Conservation (phyloP, 1,140 invertebrate genomes). For the Maconellicoccus hirsutus region DNA sequence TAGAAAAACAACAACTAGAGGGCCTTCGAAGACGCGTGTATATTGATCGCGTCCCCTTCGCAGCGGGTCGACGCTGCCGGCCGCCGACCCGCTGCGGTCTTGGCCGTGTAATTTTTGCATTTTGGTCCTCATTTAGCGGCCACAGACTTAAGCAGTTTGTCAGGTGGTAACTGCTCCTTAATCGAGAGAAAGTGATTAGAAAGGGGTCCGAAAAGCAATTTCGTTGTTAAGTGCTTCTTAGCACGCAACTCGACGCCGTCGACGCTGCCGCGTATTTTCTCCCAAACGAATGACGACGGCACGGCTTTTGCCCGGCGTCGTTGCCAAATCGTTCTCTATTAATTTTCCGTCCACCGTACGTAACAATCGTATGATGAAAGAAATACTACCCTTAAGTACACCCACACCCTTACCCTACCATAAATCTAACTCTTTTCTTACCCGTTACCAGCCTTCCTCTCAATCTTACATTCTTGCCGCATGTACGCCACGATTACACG, state of each 20-base stretch:
- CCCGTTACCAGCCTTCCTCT: too few relatives aligned
- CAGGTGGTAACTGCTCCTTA: constrained; percentile 7
- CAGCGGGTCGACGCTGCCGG: too few relatives aligned
- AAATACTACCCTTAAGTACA: not conserved
- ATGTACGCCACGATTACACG: too few relatives aligned
- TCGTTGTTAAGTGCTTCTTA: constrained; percentile 8
- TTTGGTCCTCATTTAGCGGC: constrained; percentile 7
- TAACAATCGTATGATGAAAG: not conserved
- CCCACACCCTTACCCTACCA: too few relatives aligned
- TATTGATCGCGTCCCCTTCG: not conserved
- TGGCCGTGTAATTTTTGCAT: not conserved
- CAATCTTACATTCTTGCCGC: too few relatives aligned
- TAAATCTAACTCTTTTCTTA: too few relatives aligned
- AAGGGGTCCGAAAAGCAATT: constrained; percentile 3
- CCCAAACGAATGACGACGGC: not conserved
- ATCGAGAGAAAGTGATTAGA: constrained; percentile 8
- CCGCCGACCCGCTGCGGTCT: too few relatives aligned
- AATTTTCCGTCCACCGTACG: not conserved
- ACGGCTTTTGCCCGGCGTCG: not conserved
- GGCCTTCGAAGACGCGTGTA: not conserved
- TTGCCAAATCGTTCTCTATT: constrained; percentile 3
- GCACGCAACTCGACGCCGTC: not conserved
- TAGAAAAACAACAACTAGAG: not conserved
- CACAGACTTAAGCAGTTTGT: constrained; percentile 3
- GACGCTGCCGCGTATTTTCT: not conserved